phyloP scores from a whole-genome alignment of 64 coral and sea anemone species.

The Stichodactyla helianthus region DNA sequence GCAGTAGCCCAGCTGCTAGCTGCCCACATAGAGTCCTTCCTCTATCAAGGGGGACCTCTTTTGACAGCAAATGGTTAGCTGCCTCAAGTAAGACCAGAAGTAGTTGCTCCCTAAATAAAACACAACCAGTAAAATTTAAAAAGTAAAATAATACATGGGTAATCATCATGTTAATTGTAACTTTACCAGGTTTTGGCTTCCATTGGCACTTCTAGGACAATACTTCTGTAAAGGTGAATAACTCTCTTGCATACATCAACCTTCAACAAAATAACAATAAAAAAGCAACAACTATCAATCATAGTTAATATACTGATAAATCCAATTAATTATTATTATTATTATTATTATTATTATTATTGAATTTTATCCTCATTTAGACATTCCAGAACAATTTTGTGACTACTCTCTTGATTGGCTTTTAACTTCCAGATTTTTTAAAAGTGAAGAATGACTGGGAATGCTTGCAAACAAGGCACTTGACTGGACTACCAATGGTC shows the following conservation, averaged over 20 bases:
- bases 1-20: slow-evolving; percentile 63
- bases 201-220: slow-evolving; percentile 91
- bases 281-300: too few species aligned
- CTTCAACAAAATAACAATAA: slow-evolving; percentile 1
- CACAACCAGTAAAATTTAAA: not conserved
- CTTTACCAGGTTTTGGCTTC: slow-evolving; percentile 79
- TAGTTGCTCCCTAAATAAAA: slow-evolving; percentile 59
- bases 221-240: slow-evolving; percentile 81
- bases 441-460: too few species aligned
- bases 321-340: too few species aligned
- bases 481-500: too few species aligned
- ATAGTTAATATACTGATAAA: too few species aligned
- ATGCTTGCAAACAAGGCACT: too few species aligned
- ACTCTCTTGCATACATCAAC: slow-evolving; percentile 95
- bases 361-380: too few species aligned
- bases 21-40: slow-evolving; percentile 35
- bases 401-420: too few species aligned
- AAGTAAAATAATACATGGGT: not conserved
- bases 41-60: slow-evolving; percentile 43
- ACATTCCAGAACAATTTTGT: too few species aligned
- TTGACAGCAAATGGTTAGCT: slow-evolving; percentile 55
- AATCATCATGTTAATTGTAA: not conserved
- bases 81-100: slow-evolving; percentile 70
- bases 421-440: too few species aligned
- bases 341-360: too few species aligned